Percentiles rank a stretch among this genome's conserved stretches.
Conservation (phyloP, 53 echinoderm and acorn worm species). For the Holothuria scabra region DNA sequence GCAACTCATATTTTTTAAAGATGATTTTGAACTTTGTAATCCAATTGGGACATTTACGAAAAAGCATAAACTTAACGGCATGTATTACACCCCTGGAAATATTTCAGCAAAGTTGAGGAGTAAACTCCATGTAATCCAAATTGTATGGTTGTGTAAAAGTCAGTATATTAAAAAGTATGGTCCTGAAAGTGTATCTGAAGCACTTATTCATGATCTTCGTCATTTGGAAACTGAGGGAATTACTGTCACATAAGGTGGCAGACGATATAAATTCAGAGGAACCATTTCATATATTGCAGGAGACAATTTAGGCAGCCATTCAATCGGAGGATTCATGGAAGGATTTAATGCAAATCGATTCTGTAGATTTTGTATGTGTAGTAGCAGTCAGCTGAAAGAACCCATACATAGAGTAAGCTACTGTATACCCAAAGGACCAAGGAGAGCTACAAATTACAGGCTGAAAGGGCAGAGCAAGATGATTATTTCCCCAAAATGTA, state of each 20-base stretch:
- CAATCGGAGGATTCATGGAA: too few relatives aligned
- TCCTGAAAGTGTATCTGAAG: background rate
- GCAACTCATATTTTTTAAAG: background rate
- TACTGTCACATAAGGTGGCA: too few relatives aligned
- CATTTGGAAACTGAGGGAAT: too few relatives aligned
- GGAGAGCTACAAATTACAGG: background rate
- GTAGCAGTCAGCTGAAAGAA: too few relatives aligned
- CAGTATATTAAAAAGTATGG: background rate
- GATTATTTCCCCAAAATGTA: background rate
- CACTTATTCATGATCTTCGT: background rate
- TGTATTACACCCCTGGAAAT: background rate
- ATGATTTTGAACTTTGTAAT: conserved; percentile 17
- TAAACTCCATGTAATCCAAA: conserved; percentile 5
- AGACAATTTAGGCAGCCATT: too few relatives aligned
- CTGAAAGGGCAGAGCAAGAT: background rate
- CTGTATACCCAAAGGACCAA: background rate
- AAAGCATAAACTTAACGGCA: background rate
- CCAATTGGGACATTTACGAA: background rate
- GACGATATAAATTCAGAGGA: too few relatives aligned
- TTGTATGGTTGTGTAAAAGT: conserved; percentile 17
- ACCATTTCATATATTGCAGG: too few relatives aligned
- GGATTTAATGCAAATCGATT: too few relatives aligned
- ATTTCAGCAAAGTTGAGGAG: background rate
- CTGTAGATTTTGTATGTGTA: too few relatives aligned
- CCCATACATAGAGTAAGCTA: too few relatives aligned